These are phyloP conservation scores for Lasioglossum figueresi DNA, from an alignment of 2,888 invertebrate species.

Conservation along the genomic window DNA sequence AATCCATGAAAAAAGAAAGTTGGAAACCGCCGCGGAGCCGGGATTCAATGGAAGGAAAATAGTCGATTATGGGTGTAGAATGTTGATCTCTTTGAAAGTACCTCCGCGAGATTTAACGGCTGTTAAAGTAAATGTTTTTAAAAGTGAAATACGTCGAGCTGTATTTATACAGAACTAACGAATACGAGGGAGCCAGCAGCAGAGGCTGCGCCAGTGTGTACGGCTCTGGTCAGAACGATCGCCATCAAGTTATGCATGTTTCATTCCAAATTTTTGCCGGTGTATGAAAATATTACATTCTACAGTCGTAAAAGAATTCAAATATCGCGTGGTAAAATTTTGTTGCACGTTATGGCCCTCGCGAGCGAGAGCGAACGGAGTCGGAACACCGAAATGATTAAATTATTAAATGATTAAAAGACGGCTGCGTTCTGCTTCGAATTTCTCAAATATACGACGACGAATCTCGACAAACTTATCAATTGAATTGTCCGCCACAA, in stretches of 20 bases:
- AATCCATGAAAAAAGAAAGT: constrained; percentile 38
- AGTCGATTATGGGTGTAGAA: constrained; percentile 44
- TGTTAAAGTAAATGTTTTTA: constrained; percentile 54
- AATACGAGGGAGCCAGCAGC: neutral
- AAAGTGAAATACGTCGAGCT: constrained; percentile 27
- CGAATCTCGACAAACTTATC: neutral
- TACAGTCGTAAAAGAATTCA: neutral
- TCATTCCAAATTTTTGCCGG: neutral
- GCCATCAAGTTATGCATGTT: constrained; percentile 9
- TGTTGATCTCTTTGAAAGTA: constrained; percentile 58
- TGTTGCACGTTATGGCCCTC: neutral
- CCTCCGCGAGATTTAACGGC: constrained; percentile 39
- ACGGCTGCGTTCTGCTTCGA: neutral
- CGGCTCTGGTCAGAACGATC: neutral
- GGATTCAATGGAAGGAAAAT: constrained; percentile 47
- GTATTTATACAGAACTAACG: constrained; percentile 11
- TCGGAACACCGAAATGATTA: neutral
- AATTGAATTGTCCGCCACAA: too few relatives aligned
- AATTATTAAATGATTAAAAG: neutral
- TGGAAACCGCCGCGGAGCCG: constrained; percentile 31
- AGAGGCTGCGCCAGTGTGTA: neutral
- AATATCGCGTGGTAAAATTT: neutral
- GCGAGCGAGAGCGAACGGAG: neutral
- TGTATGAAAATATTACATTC: neutral
- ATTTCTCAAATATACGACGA: neutral